Evolutionary conservation across 2,113 vertebrate species (phyloP), one percentile per base, ranked within the genome.

Genomic region (Heloderma charlesbogerti): DNA sequence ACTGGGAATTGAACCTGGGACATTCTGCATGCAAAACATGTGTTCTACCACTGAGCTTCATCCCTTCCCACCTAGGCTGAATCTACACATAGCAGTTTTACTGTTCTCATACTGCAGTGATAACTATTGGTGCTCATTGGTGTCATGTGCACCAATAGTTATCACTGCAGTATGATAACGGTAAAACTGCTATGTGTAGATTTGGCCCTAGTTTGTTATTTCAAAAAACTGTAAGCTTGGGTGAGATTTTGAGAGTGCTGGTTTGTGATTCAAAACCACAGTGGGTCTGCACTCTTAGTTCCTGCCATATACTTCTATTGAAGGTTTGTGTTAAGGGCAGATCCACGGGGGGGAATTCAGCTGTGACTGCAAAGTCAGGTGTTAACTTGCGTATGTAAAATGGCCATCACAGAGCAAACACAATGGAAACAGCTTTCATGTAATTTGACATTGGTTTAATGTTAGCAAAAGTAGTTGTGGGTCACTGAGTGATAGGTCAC

Each of bases 191-290:
- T n/a, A n/a, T n/a, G n/a, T n/a, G n/a, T n/a, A n/a, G n/a, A n/a
- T n/a, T n/a, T n/a, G n/a, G n/a, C n/a, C n/a, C 60, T 51, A 16
- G 57, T 12, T 60, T 66, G n/a, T 67, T 69, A 13, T 69, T 79
- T 51, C 7, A 89, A 29, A 34, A 90, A 93, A 85, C 4, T 86
- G 51, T 81, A 86, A 94, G 82, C 5, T 45, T 83, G 91, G 63
- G 4, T 0, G 1, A 89, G 43, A 71, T 93, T 80, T 86, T 57
- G 75, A 87, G 60, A 90, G 51, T 15, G 43, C 5, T 54, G 67
- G 40, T 69, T 95, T 93, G 75, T 51, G 87, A 48, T 85, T 91
- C n/a, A 92, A 72, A 77, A n/a, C 34, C 15, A 1, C 0, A 89
- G 37, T 37, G 7, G n/a, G 82, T 86, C 0, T 72, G 51, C 45